Evolutionary conservation across 2,797 vertebrate genomes (phyloP), one percentile per base, ranked within the genome.

Genomic region (Agapornis canus): DNA sequence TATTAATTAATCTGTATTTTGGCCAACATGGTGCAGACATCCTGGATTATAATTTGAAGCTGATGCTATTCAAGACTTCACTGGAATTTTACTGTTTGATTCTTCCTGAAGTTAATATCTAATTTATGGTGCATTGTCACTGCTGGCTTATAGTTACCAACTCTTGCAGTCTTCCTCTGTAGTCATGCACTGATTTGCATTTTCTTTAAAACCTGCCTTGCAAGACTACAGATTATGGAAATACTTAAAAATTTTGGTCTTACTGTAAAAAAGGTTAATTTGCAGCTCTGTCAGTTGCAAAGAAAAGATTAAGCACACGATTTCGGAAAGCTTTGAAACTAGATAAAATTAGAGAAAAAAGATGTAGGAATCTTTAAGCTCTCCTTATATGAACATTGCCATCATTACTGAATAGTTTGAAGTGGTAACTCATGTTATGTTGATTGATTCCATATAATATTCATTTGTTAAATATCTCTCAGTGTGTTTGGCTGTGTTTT

Each of bases 271-370:
- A 82, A 93, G 59, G 60, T 83, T 94, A 59, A 89, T 81, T 95
- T 94, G 29, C 51, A 59, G 10, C 61, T 61, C 66, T 89, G 45
- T 86, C 37, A 10, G 15, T 77, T 88, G 59, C 54, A 49, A 91
- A 86, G 87, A 78, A 91, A 84, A 94, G 37, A 73, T 94, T 90
- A 70, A 92, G 79, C n/a, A 22, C 26, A 7, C 47, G 51, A 92
- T 94, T 35, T 32, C 23, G 17, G 23, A 78, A 92, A 64, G 82
- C 76, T 91, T 52, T 93, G 84, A 91, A 93, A 76, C 19, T 20
- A 76, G 77, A 86, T 88, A 86, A 81, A 92, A 86, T 87, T 64
- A 51, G 90, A 87, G 70, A 79, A 76, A 69, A 86, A 89, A 59
- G 13, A 59, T 18, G 12, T 45, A 54, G 42, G 57, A 73, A 66